phyloP scores from a whole-genome alignment of 2,113 vertebrate genomes.

The Apodemus speciosus region DNA sequence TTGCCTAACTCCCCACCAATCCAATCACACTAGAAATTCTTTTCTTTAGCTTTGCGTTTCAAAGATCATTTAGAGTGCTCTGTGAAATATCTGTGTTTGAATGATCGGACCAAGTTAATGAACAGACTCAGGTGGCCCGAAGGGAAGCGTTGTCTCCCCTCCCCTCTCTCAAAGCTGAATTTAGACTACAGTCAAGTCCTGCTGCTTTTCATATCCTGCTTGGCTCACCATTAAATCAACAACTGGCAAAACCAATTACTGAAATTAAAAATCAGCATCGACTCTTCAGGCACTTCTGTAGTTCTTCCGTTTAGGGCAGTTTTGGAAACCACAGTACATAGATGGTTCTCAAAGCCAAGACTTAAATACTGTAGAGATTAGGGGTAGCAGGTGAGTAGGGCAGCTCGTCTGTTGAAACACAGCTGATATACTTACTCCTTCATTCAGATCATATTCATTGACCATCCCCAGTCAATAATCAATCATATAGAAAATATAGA shows the following conservation, averaged over 20 bases:
- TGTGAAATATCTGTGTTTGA: not conserved
- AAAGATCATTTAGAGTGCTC: constrained; percentile 39
- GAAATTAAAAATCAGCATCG: constrained; percentile 34
- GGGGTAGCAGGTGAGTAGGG: not conserved
- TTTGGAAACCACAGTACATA: constrained; percentile 25
- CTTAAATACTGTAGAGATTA: constrained; percentile 43
- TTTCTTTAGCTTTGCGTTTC: constrained; percentile 41
- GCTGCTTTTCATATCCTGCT: constrained; percentile 48
- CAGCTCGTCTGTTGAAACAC: constrained; percentile 6
- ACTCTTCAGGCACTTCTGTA: not conserved
- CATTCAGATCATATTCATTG: not conserved
- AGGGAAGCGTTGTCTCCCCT: not conserved
- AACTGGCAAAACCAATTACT: constrained; percentile 57
- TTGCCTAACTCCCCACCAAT: not conserved
- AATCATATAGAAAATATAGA: not conserved
- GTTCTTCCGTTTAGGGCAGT: constrained; percentile 42
- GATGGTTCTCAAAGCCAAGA: not conserved
- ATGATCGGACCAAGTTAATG: not conserved
- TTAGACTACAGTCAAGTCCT: constrained; percentile 42
- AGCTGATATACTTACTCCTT: constrained; percentile 33
- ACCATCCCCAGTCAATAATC: not conserved
- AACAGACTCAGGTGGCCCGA: not conserved
- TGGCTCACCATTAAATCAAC: constrained; percentile 11
- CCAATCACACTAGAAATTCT: not conserved
- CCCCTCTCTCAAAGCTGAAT: not conserved